A percentile compares a stretch with the other conserved stretches of the same genome.
Conservation (phyloP, 2,113 vertebrate genomes). For the Phoenicopterus ruber region DNA sequence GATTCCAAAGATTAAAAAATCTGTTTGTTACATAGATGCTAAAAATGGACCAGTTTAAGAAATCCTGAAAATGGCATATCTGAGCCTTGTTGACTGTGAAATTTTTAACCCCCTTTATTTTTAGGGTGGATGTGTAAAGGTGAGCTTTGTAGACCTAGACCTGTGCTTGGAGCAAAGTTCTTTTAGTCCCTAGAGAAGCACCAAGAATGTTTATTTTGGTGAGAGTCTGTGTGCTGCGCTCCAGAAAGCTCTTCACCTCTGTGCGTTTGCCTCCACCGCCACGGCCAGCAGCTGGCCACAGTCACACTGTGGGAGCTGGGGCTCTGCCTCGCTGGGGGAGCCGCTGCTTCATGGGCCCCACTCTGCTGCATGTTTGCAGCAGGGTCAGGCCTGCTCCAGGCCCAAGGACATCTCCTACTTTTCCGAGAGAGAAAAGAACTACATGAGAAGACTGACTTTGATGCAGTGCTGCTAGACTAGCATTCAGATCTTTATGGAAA, state of each 20-base stretch:
- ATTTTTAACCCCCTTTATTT: not conserved
- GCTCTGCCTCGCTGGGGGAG: fast-evolving
- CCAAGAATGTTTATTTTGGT: not conserved
- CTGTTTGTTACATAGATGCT: not conserved
- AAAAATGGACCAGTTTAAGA: not conserved
- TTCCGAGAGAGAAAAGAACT: not conserved
- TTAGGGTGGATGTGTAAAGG: not conserved
- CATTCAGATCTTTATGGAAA: not conserved
- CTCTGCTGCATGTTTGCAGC: not conserved
- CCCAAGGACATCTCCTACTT: not conserved
- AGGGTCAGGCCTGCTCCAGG: not conserved
- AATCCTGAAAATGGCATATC: not conserved
- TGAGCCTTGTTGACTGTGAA: not conserved
- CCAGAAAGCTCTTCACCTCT: not conserved
- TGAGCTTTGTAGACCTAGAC: not conserved
- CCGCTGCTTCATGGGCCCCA: fast-evolving
- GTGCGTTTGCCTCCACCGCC: not conserved
- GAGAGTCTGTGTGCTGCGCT: not conserved
- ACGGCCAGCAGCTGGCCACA: not conserved
- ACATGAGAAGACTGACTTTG: not conserved
- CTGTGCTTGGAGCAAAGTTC: not conserved
- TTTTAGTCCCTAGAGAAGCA: not conserved
- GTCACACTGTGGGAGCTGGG: fast-evolving
- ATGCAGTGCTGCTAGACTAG: not conserved
- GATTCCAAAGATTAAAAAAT: not conserved